phyloP scores from a whole-genome alignment of 2,113 vertebrate species.

The Eulemur rufifrons region DNA sequence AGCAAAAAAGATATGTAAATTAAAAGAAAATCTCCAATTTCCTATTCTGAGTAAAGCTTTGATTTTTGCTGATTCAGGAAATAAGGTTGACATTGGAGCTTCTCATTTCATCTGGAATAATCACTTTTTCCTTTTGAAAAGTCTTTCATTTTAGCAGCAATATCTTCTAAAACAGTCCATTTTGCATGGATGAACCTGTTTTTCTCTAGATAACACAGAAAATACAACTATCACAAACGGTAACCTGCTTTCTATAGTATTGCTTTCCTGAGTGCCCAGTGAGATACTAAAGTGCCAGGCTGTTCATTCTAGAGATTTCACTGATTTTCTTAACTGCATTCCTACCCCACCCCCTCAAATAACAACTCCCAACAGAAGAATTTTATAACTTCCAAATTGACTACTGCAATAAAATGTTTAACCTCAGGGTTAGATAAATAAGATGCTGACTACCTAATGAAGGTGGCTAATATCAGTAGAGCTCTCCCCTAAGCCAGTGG shows the following conservation, averaged over 20 bases:
- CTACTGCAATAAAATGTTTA: constrained; percentile 76
- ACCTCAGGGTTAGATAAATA: constrained; percentile 71
- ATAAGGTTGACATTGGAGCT: constrained; percentile 85
- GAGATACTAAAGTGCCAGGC: constrained; percentile 83
- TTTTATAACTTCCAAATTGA: constrained; percentile 79
- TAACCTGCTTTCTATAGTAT: constrained; percentile 81
- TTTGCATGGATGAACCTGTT: constrained; percentile 88
- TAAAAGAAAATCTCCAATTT: constrained; percentile 87
- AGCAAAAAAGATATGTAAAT: constrained; percentile 89
- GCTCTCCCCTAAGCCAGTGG: constrained; percentile 65
- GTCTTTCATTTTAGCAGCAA: constrained; percentile 86
- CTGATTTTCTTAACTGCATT: constrained; percentile 73
- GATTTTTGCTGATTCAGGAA: constrained; percentile 88
- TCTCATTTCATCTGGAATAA: constrained; percentile 87
- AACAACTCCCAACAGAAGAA: constrained; percentile 74
- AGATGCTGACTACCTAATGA: constrained; percentile 73
- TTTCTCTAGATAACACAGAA: constrained; percentile 88
- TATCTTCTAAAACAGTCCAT: constrained; percentile 87
- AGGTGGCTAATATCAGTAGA: constrained; percentile 73
- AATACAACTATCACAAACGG: constrained; percentile 85
- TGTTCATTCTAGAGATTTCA: constrained; percentile 76
- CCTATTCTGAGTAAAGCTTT: constrained; percentile 86
- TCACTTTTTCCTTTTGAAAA: constrained; percentile 86
- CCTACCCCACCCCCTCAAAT: constrained; percentile 28
- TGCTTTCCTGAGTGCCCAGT: constrained; percentile 78